phyloP scores from a whole-genome alignment of 2,797 vertebrate genomes.

The Megalops cyprinoides region DNA sequence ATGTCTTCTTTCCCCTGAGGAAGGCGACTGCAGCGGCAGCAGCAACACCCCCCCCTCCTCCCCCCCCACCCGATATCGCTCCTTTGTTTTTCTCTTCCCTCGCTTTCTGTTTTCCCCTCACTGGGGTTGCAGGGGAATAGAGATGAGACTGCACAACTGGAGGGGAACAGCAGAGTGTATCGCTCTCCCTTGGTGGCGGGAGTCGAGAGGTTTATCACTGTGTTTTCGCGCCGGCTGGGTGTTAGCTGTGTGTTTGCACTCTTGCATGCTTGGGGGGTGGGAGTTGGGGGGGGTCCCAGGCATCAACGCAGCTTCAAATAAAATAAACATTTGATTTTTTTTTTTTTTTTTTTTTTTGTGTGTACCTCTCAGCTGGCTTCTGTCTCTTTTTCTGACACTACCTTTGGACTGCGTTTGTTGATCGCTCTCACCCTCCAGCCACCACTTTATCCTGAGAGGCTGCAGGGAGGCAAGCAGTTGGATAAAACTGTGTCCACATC shows the following conservation, averaged over 20 bases:
- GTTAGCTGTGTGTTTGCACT: not conserved
- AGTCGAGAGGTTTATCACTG: conserved; percentile 29
- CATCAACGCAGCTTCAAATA: conserved; percentile 35
- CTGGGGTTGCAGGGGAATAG: conserved; percentile 44
- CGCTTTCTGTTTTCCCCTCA: conserved; percentile 40
- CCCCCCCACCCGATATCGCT: conserved; percentile 29
- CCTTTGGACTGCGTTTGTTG: not conserved
- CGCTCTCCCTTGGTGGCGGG: conserved; percentile 14
- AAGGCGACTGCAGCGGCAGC: conserved; percentile 51
- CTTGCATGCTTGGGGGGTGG: not conserved
- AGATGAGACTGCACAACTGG: conserved; percentile 33
- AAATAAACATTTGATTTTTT: conserved; percentile 36
- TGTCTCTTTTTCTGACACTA: conserved; percentile 6
- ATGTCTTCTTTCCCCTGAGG: conserved; percentile 75
- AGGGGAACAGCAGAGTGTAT: not conserved
- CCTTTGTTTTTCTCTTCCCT: conserved; percentile 63
- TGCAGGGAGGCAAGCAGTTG: conserved; percentile 33
- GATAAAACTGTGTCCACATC: conserved; percentile 60
- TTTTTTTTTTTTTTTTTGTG: conserved; percentile 35
- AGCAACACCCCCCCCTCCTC: conserved; percentile 45
- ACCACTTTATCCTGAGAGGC: not conserved
- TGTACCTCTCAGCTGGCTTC: conserved; percentile 35
- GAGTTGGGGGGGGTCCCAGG: conserved; percentile 14
- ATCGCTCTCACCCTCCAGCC: not conserved
- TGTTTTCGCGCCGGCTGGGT: conserved; percentile 16